These are phyloP conservation scores for Scaeva pyrastri DNA, from an alignment of 2,888 invertebrate species.

Conservation along the genomic window DNA sequence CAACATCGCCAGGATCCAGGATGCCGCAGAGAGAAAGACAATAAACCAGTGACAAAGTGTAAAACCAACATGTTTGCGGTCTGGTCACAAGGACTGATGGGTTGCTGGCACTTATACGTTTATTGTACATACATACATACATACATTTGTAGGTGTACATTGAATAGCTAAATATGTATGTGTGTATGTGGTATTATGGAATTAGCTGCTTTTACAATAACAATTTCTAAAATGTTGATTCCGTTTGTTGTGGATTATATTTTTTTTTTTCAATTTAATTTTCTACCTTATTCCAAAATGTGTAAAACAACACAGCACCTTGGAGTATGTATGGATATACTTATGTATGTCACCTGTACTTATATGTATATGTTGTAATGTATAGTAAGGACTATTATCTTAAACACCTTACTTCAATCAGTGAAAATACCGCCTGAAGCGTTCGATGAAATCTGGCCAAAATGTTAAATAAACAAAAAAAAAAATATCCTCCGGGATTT, in stretches of 20 bases:
- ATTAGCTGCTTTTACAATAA: constrained; percentile 29
- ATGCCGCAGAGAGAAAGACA: not conserved
- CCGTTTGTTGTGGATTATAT: constrained; percentile 8
- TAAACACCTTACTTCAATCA: not conserved
- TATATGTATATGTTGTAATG: too few species aligned
- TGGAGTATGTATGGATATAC: too few species aligned
- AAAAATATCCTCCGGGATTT: not conserved
- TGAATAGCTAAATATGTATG: too few species aligned
- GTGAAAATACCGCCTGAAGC: constrained; percentile 16
- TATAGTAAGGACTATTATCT: not conserved
- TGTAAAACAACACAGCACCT: too few species aligned
- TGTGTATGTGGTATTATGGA: not conserved
- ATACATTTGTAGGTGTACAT: too few species aligned
- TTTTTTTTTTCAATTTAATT: constrained; percentile 45
- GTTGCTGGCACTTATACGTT: not conserved
- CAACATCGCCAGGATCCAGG: not conserved
- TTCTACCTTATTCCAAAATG: not conserved
- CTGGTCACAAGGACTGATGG: not conserved
- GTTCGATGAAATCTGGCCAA: constrained; percentile 41
- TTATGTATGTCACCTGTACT: too few species aligned
- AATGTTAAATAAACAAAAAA: constrained; percentile 22
- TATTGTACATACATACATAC: not conserved
- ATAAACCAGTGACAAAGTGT: constrained; percentile 21
- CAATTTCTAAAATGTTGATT: constrained; percentile 18
- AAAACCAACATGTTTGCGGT: constrained; percentile 58